Evolutionary conservation across 2,888 invertebrate genomes (phyloP), one percentile per base, ranked within the genome.

Genomic region (Stramonita haemastoma): DNA sequence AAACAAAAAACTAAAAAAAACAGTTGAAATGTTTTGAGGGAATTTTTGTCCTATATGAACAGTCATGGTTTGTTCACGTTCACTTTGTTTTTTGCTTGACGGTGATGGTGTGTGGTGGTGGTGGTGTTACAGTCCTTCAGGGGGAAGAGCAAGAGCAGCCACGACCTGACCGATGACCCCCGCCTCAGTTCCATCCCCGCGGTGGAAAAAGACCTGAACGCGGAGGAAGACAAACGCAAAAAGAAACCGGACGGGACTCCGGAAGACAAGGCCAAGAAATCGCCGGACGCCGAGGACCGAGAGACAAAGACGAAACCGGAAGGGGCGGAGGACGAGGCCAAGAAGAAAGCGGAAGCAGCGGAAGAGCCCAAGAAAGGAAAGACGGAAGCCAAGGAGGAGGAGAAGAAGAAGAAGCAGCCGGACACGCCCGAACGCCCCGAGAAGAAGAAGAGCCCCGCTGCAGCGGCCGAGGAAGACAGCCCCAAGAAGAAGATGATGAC

Each of bases 91-190:
- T 46, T 46, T 8, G 46, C 46, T 8, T 46, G 46, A 46, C 8
- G 46, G 46, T 46, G 46, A 46, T 8, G 4, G 4, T 46, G 46
- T 46, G 46, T 46, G 46, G 46, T 46, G 4, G n/a, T n/a, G n/a
- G n/a, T n/a, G n/a, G 19, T 77, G n/a, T 77, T 88, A 32, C 91
- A 95, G 94, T 94, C 93, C 89, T 94, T 94, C 92, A 93, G 97
- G 32, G 97, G 98, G 0, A 98, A 98, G 96, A 98, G 98, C 26
- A 99, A 99, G 96, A 99, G 99, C 0, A 98, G 98, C 4, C 99
- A 99, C 96, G 99, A 99, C 96, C 97, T 98, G 84, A 97, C 98
- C 17, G 97, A 98, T 94, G 99, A 99, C 96, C 99, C 99, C 0
- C 98, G 98, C 95, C 96, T 99, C 0, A 98, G 98, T 96, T 97